A percentile compares a stretch with the other conserved stretches of the same genome.
These are phyloP conservation scores for Caenorhabditis tropicalis DNA, from an alignment of 1,140 invertebrate species.

Conservation along the genomic window DNA sequence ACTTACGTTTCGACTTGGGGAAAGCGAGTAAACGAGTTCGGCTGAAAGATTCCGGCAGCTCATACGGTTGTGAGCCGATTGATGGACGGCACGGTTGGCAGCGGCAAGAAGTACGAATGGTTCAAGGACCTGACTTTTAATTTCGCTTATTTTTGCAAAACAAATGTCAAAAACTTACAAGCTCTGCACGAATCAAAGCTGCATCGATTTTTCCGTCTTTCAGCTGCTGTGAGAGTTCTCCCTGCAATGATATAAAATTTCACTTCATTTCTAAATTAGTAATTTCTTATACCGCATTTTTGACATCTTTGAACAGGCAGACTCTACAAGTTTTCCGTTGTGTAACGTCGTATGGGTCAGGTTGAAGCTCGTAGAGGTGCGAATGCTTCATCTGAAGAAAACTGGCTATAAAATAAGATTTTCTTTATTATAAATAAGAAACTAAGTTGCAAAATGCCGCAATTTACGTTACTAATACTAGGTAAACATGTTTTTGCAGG, in stretches of 20 bases:
- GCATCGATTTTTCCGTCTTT: conserved; percentile 65
- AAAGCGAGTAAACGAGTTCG: conserved; percentile 67
- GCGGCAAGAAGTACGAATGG: conserved; percentile 68
- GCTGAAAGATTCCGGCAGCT: conserved; percentile 64
- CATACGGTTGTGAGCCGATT: conserved; percentile 68
- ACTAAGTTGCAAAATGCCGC: neutral
- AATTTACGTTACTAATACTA: neutral
- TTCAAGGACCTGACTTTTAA: conserved; percentile 61
- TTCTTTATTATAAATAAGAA: neutral
- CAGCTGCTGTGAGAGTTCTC: conserved; percentile 62
- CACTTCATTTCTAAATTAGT: neutral
- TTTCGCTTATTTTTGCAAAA: neutral
- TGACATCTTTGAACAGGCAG: conserved; percentile 65
- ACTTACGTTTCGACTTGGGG: conserved; percentile 67
- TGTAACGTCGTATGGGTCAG: conserved; percentile 65
- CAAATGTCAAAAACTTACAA: conserved; percentile 61
- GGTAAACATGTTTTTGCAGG: neutral
- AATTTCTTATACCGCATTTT: conserved; percentile 62
- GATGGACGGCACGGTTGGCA: conserved; percentile 68
- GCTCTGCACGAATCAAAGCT: conserved; percentile 66
- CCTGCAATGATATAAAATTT: conserved; percentile 42
- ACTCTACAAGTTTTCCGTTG: conserved; percentile 61
- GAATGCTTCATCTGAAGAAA: conserved; percentile 50
- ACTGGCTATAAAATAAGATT: neutral
- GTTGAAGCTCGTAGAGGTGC: conserved; percentile 64